phyloP scores from a whole-genome alignment of 2,888 invertebrate species.

The Gasteruption jaculator region DNA sequence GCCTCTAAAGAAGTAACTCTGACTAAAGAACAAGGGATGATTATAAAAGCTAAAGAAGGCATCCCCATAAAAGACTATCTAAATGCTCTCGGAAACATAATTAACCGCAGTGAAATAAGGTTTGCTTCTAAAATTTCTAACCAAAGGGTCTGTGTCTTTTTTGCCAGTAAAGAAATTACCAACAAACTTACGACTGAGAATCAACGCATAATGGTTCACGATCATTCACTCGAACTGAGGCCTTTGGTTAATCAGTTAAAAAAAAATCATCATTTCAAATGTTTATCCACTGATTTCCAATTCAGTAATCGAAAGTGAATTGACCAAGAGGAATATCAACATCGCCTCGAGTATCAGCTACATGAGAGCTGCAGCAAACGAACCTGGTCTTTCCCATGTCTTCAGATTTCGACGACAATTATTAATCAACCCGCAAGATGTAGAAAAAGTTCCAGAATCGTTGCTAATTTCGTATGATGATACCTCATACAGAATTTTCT shows the following conservation, averaged over 20 bases:
- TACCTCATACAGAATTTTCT: conserved; percentile 21
- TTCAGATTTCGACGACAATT: conserved; percentile 29
- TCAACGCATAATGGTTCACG: no score
- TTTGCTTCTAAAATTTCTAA: no score
- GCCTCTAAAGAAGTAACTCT: no score
- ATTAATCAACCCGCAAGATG: conserved; percentile 19
- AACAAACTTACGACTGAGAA: no score
- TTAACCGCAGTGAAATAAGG: no score
- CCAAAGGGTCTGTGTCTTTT: no score
- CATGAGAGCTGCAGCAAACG: conserved; percentile 24
- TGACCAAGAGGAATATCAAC: conserved; percentile 20
- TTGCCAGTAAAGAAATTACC: no score
- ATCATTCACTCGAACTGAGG: no score
- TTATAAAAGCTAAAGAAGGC: no score
- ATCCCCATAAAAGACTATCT: no score
- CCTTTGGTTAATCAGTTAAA: conserved; percentile 10
- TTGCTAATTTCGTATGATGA: conserved; percentile 18
- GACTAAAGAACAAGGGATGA: no score
- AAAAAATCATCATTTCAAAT: conserved; percentile 22
- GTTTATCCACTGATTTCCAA: conserved; percentile 20
- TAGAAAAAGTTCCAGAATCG: neutral
- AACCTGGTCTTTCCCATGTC: conserved; percentile 23
- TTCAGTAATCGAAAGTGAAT: neutral
- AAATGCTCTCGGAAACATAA: no score
- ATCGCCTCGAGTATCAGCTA: conserved; percentile 22